Base-by-base conservation (phyloP, 92 coral and sea anemone species). In the Siderastrea siderea region DNA sequence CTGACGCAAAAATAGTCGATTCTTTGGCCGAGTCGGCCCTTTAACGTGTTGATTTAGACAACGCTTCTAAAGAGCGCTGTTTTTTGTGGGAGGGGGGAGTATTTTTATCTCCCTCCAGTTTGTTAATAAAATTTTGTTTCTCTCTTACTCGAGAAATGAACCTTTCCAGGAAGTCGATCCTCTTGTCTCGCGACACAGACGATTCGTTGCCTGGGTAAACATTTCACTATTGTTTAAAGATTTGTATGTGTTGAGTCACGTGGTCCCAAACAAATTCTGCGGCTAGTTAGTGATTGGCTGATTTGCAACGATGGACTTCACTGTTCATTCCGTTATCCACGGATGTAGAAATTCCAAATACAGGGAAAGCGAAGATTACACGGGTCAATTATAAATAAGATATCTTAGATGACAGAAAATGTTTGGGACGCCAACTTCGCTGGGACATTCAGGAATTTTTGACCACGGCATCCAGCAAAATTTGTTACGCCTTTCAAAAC, bases 1-100 rank as follows among this genome's bases (percentile, higher is more conserved):
- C 38, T 11, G 77, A 47, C 55, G 62, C 47, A 81, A 70, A 82
- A 82, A 82, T 82, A 82, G 58, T 70, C 69, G 46, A 82, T 54
- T 81, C 77, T 81, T 45, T 47, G 43, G 86, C 69, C 77, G 16
- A 45, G 17, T 45, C 57, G 69, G 80, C 62, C 71, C 38, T 63
- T 47, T 12, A 13, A 19, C 44, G 49, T 10, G 65, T 1, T 19
- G 51, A 38, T 74, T 84, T 74, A 48, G 87, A 84, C 87, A 84
- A 62, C 73, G 80, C 74, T 16, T 74, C 65, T 15, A 1, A 2
- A 47, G 70, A 5, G 81, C 74, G 87, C 80, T 84, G 80, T 45
- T 53, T 83, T 72, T 71, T 61, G 5, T 64, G 44, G n/a, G 26
- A 26, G 0, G 38, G 14, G 19, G 1, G 66, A 14, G 5, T 61